Conservation (phyloP, 2,113 vertebrate species). For the Toxotes chatareus region DNA sequence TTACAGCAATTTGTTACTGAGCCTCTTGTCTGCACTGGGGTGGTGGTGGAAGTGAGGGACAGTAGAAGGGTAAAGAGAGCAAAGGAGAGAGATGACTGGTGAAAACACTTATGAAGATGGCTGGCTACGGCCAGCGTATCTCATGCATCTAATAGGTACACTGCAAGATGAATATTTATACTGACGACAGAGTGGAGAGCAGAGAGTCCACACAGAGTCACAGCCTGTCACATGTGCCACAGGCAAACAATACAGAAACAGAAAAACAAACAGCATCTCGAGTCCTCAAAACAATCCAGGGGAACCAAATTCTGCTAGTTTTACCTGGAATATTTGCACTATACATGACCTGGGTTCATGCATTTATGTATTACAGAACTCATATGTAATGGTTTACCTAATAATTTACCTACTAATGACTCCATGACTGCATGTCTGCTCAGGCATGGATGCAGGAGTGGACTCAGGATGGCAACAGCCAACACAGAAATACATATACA, state of each 20-base stretch:
- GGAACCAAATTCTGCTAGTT: background rate
- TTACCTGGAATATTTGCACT: background rate
- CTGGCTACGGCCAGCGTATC: constrained; percentile 34
- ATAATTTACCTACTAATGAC: constrained; percentile 19
- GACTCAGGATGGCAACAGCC: background rate
- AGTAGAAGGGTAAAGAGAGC: constrained; percentile 24
- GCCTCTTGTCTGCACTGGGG: constrained; percentile 22
- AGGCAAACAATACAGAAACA: constrained; percentile 12
- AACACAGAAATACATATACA: constrained; percentile 30
- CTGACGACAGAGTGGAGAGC: constrained; percentile 17
- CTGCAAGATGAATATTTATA: constrained; percentile 62
- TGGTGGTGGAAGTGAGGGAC: constrained; percentile 29
- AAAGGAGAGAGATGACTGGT: constrained; percentile 45
- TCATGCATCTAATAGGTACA: constrained; percentile 48
- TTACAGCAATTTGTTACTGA: constrained; percentile 61
- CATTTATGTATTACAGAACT: constrained; percentile 29
- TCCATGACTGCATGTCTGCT: background rate
- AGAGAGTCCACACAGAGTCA: constrained; percentile 13
- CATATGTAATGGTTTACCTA: background rate
- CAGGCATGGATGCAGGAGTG: background rate
- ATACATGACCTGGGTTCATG: constrained; percentile 5
- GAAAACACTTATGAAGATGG: constrained; percentile 68
- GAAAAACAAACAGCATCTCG: constrained; percentile 2
- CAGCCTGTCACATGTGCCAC: constrained; percentile 27
- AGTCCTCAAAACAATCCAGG: background rate